Evolutionary conservation across 2,888 invertebrate genomes (phyloP), one percentile per base, ranked within the genome.

Genomic region (Trichopria drosophilae): DNA sequence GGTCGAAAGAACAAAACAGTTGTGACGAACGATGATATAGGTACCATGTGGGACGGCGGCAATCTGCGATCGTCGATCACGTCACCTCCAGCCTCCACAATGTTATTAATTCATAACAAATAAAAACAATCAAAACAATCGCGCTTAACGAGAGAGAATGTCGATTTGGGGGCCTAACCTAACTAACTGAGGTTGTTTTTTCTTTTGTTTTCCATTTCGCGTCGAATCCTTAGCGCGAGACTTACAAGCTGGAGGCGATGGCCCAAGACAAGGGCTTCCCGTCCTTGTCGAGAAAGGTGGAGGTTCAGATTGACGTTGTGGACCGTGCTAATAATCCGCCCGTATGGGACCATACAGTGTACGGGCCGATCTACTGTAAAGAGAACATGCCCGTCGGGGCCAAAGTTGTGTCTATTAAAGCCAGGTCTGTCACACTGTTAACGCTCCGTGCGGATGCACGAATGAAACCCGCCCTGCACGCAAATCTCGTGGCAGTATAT

Each of bases 261-360:
- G 96, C 96, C 81, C 88, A 93, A 86, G 97, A 97, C 84, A 93
- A 92, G 84, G 96, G 96, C 78, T 89, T 85, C 80, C 93, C 93
- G 79, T 88, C 93, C 81, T 86, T 95, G 81, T 90, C 92, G 80
- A 87, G 94, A 82, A 90, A 91, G 79, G 96, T 95, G 82, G 93
- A 93, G 82, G 95, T 97, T 81, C 93, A 93, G 83, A 94, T 97
- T 82, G 93, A 93, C 84, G 94, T 96, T 82, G 95, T 95, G 83
- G 94, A 93, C 84, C 88, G 91, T 82, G 95, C 91, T 76, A 95
- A 92, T 88, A 96, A 93, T 86, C 94, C 90, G 81, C 94, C 92
- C 80, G 90, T 91, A 79, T 95, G 93, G 94, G 94, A 92, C 83
- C 89, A 93, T 84, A 86, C 86, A 80, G 89, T 92, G 80, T 95